phyloP scores from a whole-genome alignment of 2,888 invertebrate genomes.

The Nowickia ferox region DNA sequence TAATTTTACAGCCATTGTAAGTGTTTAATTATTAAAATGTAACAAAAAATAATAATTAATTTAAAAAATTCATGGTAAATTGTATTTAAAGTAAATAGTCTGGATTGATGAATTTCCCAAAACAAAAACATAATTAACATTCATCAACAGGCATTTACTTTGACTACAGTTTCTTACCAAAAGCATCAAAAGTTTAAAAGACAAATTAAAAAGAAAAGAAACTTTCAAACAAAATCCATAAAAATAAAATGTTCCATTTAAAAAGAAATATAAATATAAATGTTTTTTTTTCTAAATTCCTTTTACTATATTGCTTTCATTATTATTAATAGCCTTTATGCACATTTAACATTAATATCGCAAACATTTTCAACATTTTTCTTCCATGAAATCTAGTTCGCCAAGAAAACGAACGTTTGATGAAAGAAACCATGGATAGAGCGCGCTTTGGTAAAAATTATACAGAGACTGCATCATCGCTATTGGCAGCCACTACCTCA shows the following conservation, averaged over 20 bases:
- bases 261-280: constrained; percentile 29
- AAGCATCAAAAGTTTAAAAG: constrained; percentile 75
- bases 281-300: constrained; percentile 43
- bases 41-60: constrained; percentile 1
- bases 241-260: constrained; percentile 72
- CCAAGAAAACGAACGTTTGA: constrained; percentile 93
- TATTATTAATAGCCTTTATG: constrained; percentile 38
- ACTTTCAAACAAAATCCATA: constrained; percentile 58
- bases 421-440: constrained; percentile 89
- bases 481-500: constrained; percentile 73
- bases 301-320: constrained; percentile 47
- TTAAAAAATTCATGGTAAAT: constrained; percentile 76
- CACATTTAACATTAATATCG: constrained; percentile 71
- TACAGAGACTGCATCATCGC: constrained; percentile 79
- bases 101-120: constrained; percentile 81
- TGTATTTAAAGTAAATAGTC: constrained; percentile 83
- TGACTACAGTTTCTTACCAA: constrained; percentile 81
- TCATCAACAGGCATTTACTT: constrained; percentile 83
- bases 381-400: constrained; percentile 86
- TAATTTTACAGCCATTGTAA: constrained; percentile 69
- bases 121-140: constrained; percentile 73
- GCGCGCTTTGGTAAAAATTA: constrained; percentile 82
- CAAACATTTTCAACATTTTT: constrained; percentile 16
- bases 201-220: constrained; percentile 23
- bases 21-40: constrained; percentile 34